Base-by-base conservation (phyloP, 2,888 invertebrate species). In the Automeris io region DNA sequence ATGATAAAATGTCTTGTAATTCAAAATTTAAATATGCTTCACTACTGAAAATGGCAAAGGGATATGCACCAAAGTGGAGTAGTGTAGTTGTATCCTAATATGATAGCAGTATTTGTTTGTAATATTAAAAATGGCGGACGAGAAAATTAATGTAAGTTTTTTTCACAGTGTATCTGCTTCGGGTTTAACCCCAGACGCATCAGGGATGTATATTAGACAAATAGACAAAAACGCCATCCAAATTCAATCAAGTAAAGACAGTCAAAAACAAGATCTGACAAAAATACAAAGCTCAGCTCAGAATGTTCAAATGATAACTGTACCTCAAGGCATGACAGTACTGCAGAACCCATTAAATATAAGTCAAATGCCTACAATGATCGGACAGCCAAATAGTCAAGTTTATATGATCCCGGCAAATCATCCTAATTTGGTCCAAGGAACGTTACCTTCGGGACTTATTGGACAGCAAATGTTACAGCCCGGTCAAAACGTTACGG, bases 371-470 rank as follows among this genome's bases (percentile, higher is more conserved):
- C 81, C 75, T 2, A 71, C 77, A 0, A 57, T 83, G 39, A 58
- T 85, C 3, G 82, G 82, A 0, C 86, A 85, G 40, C 75, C 65
- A 0, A 83, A 83, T 44, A 80, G 76, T 49, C 86, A 86, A 55
- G 85, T 86, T 0, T 85, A 85, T 49, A 85, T 85, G 83, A 83
- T 85, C 54, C 83, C 85, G 0, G 61, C 85, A 0, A 85, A 83
- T 42, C 81, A 81, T 45, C 69, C 69, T 0, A 81, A 71, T 40
- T 45, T 83, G 7, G 66, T 83, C 23, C 83, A 83, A 47, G 63
- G 71, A 0, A 67, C 62, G 0, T 37, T 85, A 16, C 77, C 73
- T 0, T 71, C 70, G 5, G 80, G 81, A 0, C 18, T 85, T 9
- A 54, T 81, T 4, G 65, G 78, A 0, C 85, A 83, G 37, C 83